Evolutionary conservation across 2,113 vertebrate species (phyloP).

Genomic region (Sylvia atricapilla): DNA sequence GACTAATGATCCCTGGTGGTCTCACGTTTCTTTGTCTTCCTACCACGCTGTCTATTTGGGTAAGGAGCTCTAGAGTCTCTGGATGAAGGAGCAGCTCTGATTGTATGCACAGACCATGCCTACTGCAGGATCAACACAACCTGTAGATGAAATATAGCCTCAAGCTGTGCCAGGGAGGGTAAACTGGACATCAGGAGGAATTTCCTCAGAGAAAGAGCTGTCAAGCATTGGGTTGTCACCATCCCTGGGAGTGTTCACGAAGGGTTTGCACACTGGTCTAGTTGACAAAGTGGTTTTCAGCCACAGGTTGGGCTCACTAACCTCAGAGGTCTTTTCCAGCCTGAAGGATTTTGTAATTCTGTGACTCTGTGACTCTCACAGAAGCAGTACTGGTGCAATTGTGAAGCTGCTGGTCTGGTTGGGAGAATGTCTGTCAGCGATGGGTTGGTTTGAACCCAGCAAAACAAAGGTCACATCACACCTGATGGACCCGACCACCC

Average conservation of each 20-base stretch:
- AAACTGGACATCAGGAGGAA: background rate
- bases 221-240: background rate
- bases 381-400: background rate
- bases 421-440: background rate
- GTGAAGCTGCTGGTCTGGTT: background rate
- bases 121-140: background rate
- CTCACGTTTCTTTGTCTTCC: background rate
- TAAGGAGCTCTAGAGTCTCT: background rate
- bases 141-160: background rate
- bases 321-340: background rate
- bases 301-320: background rate
- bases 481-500: background rate
- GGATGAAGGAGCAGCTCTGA: background rate
- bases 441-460: background rate
- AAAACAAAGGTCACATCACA: background rate
- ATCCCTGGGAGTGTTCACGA: background rate
- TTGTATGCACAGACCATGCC: background rate
- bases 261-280: background rate
- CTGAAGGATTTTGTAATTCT: background rate
- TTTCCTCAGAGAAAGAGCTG: background rate
- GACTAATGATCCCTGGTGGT: background rate
- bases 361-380: background rate
- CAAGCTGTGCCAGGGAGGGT: background rate
- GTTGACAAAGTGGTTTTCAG: background rate
- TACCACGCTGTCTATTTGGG: background rate